Base-by-base conservation (phyloP, 2,888 invertebrate genomes). In the Drosophila flavopinicola region DNA sequence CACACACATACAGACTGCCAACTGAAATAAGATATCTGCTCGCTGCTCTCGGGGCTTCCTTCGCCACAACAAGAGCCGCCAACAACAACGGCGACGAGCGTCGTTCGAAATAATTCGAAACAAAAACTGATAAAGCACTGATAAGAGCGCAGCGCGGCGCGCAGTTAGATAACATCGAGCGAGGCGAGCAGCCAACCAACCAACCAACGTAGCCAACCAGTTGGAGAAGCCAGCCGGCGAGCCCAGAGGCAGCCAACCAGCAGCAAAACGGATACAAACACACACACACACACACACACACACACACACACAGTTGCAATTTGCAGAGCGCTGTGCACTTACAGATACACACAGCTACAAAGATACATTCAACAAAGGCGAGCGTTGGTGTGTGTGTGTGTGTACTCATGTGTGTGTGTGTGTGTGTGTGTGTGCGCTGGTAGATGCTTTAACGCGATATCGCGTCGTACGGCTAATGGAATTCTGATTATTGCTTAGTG, bases 401-500 rank as follows among this genome's bases (percentile, higher is more conserved):
- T 60, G 54, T 56, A 39, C n/a, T n/a, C 45, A 17, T 48, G 39
- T 58, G 38, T 48, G 35, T 39, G 52, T 59, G 42, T 57, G 24
- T 54, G 37, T 57, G 37, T 35, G 24, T 24, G 52, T 57, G 13
- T 42, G 44, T 63, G 57, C 51, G 57, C 38, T 60, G 67, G 63
- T 79, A 77, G 84, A 84, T 84, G 84, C 85, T 86, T 84, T 74
- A 75, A 69, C 59, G 77, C 73, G 84, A 84, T 84, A 84, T 82
- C 85, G 77, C 77, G 77, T 84, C 84, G 71, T 85, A 88, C 89
- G 87, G 89, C 89, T 89, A 89, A 89, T 89, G 89, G 89, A 89
- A 89, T 89, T 89, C 89, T 88, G 89, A 89, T 89, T 89, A 89
- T 89, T 89, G 88, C 83, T 87, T 85, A 83, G 85, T 80, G 89